Percentiles rank a stretch among this genome's conserved stretches.
Evolutionary conservation across 2,113 vertebrate species (phyloP).

Genomic region (Myodes glareolus): DNA sequence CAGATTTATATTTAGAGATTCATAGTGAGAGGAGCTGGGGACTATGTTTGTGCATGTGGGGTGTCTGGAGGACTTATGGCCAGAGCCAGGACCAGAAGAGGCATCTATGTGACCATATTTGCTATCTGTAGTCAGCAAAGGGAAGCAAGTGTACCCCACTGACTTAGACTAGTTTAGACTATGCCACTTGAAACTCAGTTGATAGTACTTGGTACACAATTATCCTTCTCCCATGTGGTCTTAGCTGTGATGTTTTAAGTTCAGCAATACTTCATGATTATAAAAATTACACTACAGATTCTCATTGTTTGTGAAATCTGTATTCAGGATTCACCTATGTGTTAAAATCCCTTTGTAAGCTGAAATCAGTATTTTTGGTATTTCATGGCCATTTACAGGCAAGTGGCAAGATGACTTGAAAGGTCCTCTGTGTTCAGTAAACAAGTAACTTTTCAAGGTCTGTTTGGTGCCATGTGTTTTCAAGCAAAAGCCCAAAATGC

Average conservation of each 20-base stretch:
- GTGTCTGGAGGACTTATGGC: neutral
- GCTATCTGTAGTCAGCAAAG: neutral
- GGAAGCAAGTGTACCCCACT: neutral
- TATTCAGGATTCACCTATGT: neutral
- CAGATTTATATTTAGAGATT: neutral
- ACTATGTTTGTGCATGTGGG: neutral
- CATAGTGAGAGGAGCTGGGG: neutral
- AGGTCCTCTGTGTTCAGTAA: neutral
- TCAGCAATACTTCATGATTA: neutral
- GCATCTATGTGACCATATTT: neutral
- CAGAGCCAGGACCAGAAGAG: neutral
- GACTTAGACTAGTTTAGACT: neutral
- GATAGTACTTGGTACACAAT: fast-evolving
- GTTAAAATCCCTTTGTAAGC: neutral
- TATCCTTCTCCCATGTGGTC: neutral
- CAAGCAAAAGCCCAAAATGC: neutral
- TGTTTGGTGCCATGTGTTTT: neutral
- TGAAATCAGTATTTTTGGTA: neutral
- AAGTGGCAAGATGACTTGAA: neutral
- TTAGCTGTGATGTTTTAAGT: neutral
- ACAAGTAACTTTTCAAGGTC: neutral
- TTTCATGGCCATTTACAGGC: neutral
- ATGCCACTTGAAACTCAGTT: neutral
- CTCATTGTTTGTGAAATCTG: neutral
- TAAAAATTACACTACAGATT: neutral